A percentile compares a stretch with the other conserved stretches of the same genome.
These are phyloP conservation scores for Calyptommatus sinebrachiatus DNA, from an alignment of 2,113 vertebrate species.

Conservation along the genomic window DNA sequence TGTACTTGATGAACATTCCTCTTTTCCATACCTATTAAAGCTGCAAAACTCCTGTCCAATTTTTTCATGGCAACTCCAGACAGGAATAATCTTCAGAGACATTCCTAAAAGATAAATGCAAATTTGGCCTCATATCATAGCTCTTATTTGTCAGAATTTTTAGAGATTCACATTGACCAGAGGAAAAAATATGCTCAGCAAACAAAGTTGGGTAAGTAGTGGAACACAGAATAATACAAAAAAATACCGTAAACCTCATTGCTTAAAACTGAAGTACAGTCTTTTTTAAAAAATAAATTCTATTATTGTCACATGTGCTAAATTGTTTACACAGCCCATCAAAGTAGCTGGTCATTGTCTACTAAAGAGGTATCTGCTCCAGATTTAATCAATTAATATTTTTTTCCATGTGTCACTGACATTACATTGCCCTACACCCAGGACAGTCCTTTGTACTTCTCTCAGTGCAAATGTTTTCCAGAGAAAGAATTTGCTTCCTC, in stretches of 20 bases:
- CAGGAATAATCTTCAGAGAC: too few relatives aligned
- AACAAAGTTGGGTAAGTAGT: background rate
- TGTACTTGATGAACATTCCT: too few relatives aligned
- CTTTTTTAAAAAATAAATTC: too few relatives aligned
- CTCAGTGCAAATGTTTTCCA: conserved; percentile 28
- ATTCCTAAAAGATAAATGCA: background rate
- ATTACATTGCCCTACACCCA: conserved; percentile 23
- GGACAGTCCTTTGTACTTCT: conserved; percentile 15
- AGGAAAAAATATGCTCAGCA: background rate
- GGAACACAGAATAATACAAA: background rate
- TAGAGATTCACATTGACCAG: background rate
- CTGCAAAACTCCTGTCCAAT: too few relatives aligned
- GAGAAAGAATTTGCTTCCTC: conserved; percentile 31
- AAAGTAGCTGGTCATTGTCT: background rate
- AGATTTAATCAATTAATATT: background rate
- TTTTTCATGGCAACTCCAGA: too few relatives aligned
- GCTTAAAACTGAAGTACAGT: background rate
- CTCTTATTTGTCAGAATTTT: background rate
- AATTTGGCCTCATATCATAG: background rate
- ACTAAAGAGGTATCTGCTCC: background rate
- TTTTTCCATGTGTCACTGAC: background rate
- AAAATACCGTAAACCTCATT: background rate
- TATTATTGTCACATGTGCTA: background rate
- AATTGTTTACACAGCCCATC: too few relatives aligned
- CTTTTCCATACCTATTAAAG: too few relatives aligned